Base-by-base conservation (phyloP, 1,140 invertebrate species). In the Cyrtorhinus lividipennis region DNA sequence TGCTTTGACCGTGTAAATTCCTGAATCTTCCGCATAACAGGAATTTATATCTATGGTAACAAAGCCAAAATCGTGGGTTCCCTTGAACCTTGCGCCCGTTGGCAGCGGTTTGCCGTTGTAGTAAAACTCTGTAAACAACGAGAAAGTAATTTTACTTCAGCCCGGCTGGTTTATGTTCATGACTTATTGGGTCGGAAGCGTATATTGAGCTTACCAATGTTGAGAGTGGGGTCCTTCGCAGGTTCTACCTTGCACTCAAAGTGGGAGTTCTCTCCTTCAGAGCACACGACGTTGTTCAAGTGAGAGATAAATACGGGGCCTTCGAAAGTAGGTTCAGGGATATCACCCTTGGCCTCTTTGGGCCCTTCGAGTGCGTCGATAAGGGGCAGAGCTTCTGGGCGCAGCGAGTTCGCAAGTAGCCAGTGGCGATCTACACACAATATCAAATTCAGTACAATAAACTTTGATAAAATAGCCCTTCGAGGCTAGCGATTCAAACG, bases 221-320 rank as follows among this genome's bases (percentile, higher is more conserved):
- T 87, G 78, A 97, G 84, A 12, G 90, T 95, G 1, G 93, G 92
- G 76, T 98, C 94, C 72, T 91, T 89, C 12, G 90, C 86, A 38
- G 94, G 94, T 72, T 95, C 88, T 2, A 98, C 90, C 67, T 87
- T 86, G 72, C 92, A 95, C 74, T 96, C 92, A 71, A 99, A 98
- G 73, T 92, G 91, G 66, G 86, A 89, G 64, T 86, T 88, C 64
- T 95, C 90, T 58, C 86, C 87, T 78, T 98, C 94, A 62, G 84
- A 84, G 69, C 88, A 88, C 69, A 90, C 83, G 12, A 94, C 85
- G 70, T 95, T 91, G 72, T 94, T 94, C 57, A 95, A 75, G 73
- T 94, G 91, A 46, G 86, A 84, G 57, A 92, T 91, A 69, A 95
- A 94, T 3, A 93, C 85, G 1, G 92, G 91, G 23, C 82, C 80